These are phyloP conservation scores for Drosophila borealis DNA, from an alignment of 2,888 invertebrate species.

Conservation along the genomic window DNA sequence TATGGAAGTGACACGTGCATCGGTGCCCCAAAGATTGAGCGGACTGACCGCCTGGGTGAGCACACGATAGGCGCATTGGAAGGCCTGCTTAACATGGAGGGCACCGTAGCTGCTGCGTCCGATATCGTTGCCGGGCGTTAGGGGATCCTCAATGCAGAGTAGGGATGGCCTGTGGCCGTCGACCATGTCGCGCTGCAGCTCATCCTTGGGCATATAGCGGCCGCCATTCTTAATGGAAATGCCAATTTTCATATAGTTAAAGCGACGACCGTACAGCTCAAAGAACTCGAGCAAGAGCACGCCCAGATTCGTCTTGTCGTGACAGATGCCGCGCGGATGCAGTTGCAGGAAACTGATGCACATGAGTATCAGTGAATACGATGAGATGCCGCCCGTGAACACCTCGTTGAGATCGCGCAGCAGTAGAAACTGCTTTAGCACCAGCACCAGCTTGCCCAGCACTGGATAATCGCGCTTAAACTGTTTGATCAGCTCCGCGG, in stretches of 20 bases:
- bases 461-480: constrained; percentile 95
- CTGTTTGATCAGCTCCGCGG: constrained; percentile 97
- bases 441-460: constrained; percentile 96
- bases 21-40: constrained; percentile 86
- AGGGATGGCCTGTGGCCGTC: constrained; percentile 97
- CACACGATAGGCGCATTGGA: constrained; percentile 97
- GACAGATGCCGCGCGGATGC: constrained; percentile 93
- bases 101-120: constrained; percentile 96
- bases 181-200: constrained; percentile 96
- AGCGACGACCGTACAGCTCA: constrained; percentile 98
- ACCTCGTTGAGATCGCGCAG: constrained; percentile 99
- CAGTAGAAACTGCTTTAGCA: constrained; percentile 98
- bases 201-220: constrained; percentile 96
- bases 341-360: constrained; percentile 98
- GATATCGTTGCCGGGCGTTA: constrained; percentile 98
- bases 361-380: constrained; percentile 99
- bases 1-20: constrained; percentile 88
- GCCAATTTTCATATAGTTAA: constrained; percentile 94
- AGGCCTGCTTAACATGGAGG: constrained; percentile 93
- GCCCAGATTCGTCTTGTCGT: constrained; percentile 92
- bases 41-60: constrained; percentile 91
- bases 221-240: constrained; percentile 97
- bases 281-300: constrained; percentile 98
- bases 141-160: constrained; percentile 98
- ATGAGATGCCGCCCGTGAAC: constrained; percentile 99